Evolutionary conservation across 2,113 vertebrate species (phyloP).

Genomic region (Dissostichus mawsoni): DNA sequence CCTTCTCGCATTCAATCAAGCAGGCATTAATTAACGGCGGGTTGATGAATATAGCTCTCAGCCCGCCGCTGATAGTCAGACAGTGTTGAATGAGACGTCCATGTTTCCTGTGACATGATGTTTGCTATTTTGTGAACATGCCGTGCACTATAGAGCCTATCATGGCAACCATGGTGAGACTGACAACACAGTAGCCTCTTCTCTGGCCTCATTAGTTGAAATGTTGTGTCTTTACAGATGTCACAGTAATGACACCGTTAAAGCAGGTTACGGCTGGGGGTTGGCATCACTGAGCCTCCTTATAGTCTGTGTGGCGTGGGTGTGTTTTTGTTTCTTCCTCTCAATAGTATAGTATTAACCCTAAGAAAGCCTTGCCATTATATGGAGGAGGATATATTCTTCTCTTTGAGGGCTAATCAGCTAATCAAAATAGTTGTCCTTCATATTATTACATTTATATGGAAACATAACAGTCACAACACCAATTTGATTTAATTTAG

Average conservation of each 20-base stretch:
- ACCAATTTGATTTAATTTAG: conserved; percentile 26
- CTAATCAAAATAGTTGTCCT: conserved; percentile 38
- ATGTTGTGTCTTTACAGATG: conserved; percentile 48
- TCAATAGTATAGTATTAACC: conserved; percentile 62
- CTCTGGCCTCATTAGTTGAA: conserved; percentile 61
- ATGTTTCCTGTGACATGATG: conserved; percentile 49
- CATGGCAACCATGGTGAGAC: conserved; percentile 36
- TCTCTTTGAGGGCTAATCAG: conserved; percentile 47
- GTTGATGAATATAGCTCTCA: conserved; percentile 77
- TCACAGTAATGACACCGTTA: conserved; percentile 48
- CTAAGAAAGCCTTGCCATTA: conserved; percentile 56
- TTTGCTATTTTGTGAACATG: conserved; percentile 53
- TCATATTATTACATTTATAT: neutral
- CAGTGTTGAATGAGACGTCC: conserved; percentile 57
- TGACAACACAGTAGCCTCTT: conserved; percentile 31
- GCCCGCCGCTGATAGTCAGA: conserved; percentile 43
- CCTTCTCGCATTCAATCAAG: conserved; percentile 72
- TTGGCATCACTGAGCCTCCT: conserved; percentile 28
- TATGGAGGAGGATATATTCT: conserved; percentile 53
- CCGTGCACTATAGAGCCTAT: conserved; percentile 47
- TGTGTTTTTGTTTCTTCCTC: conserved; percentile 35
- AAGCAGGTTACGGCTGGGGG: conserved; percentile 26
- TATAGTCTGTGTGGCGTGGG: conserved; percentile 35
- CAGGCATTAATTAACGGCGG: conserved; percentile 77
- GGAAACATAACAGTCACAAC: neutral